Conservation (phyloP, 92 coral and sea anemone species). For the Muricea muricata region DNA sequence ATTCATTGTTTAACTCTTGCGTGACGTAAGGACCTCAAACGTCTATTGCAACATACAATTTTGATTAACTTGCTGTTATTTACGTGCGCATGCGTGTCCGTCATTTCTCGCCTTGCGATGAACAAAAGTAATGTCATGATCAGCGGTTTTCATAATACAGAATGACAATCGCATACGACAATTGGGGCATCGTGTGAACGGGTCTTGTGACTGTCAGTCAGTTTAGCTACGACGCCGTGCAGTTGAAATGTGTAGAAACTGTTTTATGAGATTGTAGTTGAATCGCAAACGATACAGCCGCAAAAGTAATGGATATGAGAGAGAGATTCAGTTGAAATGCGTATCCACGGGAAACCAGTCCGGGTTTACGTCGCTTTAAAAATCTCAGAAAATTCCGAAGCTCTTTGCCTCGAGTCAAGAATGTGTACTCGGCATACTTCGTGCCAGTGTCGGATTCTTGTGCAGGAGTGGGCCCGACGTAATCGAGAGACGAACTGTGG, state of each 20-base stretch:
- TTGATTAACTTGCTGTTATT: too few species aligned
- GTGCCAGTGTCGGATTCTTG: background rate
- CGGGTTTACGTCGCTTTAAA: conserved; percentile 12
- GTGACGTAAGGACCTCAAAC: too few species aligned
- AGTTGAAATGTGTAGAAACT: background rate
- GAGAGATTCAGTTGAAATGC: conserved; percentile 14
- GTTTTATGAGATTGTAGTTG: background rate
- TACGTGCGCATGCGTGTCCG: too few species aligned
- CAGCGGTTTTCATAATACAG: too few species aligned
- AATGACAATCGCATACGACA: too few species aligned
- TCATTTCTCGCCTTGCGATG: too few species aligned
- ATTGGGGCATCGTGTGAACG: background rate
- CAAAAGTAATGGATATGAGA: background rate
- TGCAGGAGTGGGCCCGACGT: background rate
- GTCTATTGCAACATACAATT: too few species aligned
- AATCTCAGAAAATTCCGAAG: conserved; percentile 2
- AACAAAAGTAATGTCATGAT: too few species aligned
- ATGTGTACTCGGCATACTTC: background rate
- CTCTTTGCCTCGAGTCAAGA: conserved; percentile 18
- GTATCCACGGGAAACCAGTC: conserved; percentile 19
- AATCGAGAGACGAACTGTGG: background rate
- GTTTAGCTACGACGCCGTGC: background rate
- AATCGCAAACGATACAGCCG: background rate
- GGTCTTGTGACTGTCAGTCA: background rate
- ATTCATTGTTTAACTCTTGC: too few species aligned